A percentile compares a stretch with the other conserved stretches of the same genome.
phyloP scores from a whole-genome alignment of 2,797 vertebrate genomes.

The Enoplosus armatus region DNA sequence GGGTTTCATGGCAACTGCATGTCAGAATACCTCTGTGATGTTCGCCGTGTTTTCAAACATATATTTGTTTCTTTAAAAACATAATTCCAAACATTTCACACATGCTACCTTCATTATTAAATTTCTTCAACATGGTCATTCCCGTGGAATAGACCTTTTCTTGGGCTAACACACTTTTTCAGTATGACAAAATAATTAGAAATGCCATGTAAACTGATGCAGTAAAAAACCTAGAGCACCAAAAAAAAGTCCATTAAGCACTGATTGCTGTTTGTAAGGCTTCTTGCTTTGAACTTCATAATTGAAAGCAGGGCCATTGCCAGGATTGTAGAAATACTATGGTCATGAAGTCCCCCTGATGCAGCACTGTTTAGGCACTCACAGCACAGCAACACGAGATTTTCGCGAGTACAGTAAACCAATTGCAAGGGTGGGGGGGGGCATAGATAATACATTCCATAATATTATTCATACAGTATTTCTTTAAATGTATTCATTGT shows the following conservation, averaged over 20 bases:
- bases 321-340: background rate
- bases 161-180: too few relatives aligned
- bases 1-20: constrained; percentile 21
- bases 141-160: background rate
- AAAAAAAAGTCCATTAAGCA: background rate
- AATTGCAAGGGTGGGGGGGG: background rate
- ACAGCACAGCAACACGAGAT: background rate
- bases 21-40: background rate
- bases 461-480: background rate
- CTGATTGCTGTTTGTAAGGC: background rate
- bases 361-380: background rate
- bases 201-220: background rate
- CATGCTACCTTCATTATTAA: background rate
- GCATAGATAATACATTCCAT: background rate
- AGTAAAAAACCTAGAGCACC: background rate
- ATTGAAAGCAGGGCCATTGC: background rate
- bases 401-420: background rate
- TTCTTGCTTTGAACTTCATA: background rate
- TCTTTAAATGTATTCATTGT: background rate
- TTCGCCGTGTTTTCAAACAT: background rate
- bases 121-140: background rate
- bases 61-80: background rate
- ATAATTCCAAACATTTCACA: background rate
- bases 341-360: background rate
- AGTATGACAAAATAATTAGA: background rate